Evolutionary conservation across 2,113 vertebrate species (phyloP).

Genomic region (Pitta sordida): DNA sequence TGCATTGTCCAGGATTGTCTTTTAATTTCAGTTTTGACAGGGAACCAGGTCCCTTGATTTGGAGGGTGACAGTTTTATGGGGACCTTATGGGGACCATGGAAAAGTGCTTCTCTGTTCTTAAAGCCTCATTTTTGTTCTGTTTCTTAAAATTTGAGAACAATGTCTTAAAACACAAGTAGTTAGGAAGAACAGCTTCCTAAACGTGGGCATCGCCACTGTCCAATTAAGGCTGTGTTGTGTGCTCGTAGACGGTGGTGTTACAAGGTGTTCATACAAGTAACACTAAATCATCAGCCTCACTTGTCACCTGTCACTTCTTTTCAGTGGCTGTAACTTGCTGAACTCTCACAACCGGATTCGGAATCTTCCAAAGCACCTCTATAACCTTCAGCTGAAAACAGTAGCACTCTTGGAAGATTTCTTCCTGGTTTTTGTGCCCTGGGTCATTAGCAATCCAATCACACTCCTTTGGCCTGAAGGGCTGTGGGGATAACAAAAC

Average conservation of each 20-base stretch:
- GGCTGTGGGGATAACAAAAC: background rate
- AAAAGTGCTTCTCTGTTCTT: background rate
- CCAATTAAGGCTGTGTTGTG: background rate
- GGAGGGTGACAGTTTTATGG: background rate
- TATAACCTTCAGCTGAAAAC: background rate
- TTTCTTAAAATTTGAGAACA: background rate
- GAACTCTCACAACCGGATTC: background rate
- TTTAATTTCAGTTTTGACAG: slow-evolving; percentile 15
- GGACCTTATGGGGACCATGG: background rate
- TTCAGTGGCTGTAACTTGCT: background rate
- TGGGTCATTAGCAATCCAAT: background rate
- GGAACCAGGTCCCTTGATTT: background rate
- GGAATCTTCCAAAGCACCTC: background rate
- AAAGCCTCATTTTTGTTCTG: background rate
- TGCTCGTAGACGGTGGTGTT: background rate
- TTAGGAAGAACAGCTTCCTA: background rate
- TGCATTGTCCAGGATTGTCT: background rate
- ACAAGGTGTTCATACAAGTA: background rate
- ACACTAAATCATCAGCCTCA: background rate
- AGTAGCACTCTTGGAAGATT: background rate
- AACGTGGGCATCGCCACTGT: background rate
- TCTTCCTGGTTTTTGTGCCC: background rate
- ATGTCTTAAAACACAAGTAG: background rate
- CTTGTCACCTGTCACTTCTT: background rate
- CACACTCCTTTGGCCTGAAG: background rate